Conservation (phyloP, 2,113 vertebrate species). For the Chrysochloris asiatica region DNA sequence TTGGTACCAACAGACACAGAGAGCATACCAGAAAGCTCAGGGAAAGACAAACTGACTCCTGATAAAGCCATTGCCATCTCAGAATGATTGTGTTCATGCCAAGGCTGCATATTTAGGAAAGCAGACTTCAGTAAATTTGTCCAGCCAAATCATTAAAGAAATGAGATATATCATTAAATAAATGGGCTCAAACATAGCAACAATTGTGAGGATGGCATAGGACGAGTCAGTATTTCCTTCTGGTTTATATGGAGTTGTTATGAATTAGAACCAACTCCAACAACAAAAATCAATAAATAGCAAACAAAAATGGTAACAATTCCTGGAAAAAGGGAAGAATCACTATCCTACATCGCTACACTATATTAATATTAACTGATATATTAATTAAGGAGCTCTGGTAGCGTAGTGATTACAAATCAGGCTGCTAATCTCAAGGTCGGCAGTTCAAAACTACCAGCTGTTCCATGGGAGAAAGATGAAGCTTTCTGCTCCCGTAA, state of each 20-base stretch:
- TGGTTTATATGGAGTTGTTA: not conserved
- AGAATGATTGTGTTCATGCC: not conserved
- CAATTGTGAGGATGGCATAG: not conserved
- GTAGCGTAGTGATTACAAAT: too few relatives aligned
- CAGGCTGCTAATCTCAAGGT: too few relatives aligned
- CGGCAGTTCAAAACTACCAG: too few relatives aligned
- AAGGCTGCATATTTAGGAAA: not conserved
- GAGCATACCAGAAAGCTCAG: too few relatives aligned
- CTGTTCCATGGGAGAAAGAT: too few relatives aligned
- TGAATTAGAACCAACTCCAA: not conserved
- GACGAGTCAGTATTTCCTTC: not conserved
- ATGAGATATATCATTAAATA: too few relatives aligned
- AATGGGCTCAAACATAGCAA: too few relatives aligned
- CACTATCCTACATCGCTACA: not conserved
- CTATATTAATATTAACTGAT: not conserved
- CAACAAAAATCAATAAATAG: not conserved
- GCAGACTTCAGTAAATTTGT: not conserved
- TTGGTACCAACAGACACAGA: not conserved
- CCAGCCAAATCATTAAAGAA: not conserved
- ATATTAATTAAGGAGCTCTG: not conserved
- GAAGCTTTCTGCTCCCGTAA: too few relatives aligned
- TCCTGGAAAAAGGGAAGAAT: not conserved
- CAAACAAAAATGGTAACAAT: not conserved
- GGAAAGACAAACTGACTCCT: not conserved
- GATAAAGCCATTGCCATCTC: not conserved